Base-by-base conservation (phyloP, 2,797 vertebrate genomes). In the Astyanax mexicanus region DNA sequence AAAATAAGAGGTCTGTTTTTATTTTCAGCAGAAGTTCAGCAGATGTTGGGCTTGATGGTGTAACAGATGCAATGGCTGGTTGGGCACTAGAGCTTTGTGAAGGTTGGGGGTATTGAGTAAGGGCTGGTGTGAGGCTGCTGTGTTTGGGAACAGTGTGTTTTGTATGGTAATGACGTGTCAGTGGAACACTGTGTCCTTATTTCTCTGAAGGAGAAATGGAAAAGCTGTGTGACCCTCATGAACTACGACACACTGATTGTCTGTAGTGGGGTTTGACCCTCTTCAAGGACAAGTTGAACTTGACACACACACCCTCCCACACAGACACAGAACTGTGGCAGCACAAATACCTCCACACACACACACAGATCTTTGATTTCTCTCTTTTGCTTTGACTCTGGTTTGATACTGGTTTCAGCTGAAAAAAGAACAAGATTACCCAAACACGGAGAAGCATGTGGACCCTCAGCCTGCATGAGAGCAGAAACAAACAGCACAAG, bases 211-310 rank as follows among this genome's bases (percentile, higher is more conserved):
- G 75, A 76, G 66, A 66, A 74, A 47, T 55, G 65, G 61, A 55
- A 55, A 80, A 40, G 82, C 74, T 75, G 80, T 45, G 35, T 88
- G 85, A 88, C 84, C 89, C 84, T 77, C 69, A 58, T 57, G 58
- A 67, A 78, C 77, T 79, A 83, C 77, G 78, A 84, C 81, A 86
- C 82, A 86, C 84, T 91, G 91, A 92, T 89, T 84, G 84, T 86
- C 80, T 85, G 85, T 66, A 84, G 81, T 72, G 72, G 76, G 81
- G 74, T 83, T 86, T 83, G 86, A 85, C 79, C 86, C 81, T 49
- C 79, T 77, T 68, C 89, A 92, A 92, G 90, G 90, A 88, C 89
- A 86, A 84, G 83, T 80, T 72, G 72, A 82, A 82, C 85, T 55
- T 70, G 17, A 35, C 47, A 64, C 38, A 64, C 6, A n/a, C 35